Evolutionary conservation across 2,797 vertebrate genomes (phyloP).

Genomic region (Paratrypauchen microcephalus): DNA sequence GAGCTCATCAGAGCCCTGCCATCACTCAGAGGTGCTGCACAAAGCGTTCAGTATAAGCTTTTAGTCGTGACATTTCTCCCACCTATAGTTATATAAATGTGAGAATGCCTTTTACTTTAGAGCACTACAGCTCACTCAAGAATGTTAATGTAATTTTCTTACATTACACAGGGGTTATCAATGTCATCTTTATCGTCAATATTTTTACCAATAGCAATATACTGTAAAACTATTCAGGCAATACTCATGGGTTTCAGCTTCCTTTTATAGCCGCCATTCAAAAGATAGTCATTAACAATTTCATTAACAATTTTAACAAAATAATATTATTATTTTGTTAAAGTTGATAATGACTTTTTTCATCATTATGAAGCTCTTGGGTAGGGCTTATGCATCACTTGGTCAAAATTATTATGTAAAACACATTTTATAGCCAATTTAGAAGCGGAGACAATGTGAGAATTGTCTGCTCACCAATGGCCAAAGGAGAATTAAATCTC

Average conservation of each 20-base stretch:
- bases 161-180: neutral
- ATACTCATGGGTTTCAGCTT: too few relatives aligned
- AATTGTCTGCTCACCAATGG: too few relatives aligned
- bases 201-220: neutral
- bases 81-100: neutral
- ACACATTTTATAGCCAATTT: neutral
- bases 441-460: neutral
- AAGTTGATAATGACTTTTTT: too few relatives aligned
- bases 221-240: neutral
- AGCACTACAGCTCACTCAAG: neutral
- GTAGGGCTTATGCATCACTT: neutral
- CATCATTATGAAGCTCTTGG: too few relatives aligned
- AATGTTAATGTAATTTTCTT: neutral
- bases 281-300: too few relatives aligned
- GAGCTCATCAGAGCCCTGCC: constrained; percentile 51
- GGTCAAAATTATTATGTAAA: neutral
- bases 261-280: too few relatives aligned
- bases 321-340: too few relatives aligned
- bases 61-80: neutral
- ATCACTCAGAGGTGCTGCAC: constrained; percentile 31
- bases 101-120: neutral
- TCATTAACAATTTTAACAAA: too few relatives aligned
- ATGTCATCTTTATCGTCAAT: too few relatives aligned
- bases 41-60: constrained; percentile 26
- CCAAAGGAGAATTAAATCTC: too few relatives aligned